Conservation (phyloP, 2,888 invertebrate species). For the Chrysomela aeneicollis region DNA sequence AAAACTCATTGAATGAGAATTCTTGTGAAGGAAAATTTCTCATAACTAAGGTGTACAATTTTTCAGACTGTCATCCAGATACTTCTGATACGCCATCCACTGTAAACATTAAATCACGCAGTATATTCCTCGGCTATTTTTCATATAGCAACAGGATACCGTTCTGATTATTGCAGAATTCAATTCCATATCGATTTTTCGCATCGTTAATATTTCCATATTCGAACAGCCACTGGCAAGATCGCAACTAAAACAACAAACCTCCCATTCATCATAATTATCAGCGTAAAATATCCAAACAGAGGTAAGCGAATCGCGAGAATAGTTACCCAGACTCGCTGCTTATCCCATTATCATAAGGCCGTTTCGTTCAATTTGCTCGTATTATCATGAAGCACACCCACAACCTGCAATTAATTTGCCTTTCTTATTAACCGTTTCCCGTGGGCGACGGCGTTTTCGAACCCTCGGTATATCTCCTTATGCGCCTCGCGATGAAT, state of each 20-base stretch:
- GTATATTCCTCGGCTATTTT: too few species aligned
- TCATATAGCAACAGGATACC: background rate
- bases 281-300: constrained; percentile 15
- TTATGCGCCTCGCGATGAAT: constrained; percentile 13
- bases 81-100: too few species aligned
- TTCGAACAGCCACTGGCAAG: background rate
- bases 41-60: too few species aligned
- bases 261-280: constrained; percentile 17
- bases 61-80: too few species aligned
- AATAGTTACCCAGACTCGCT: constrained; percentile 27
- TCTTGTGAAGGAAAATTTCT: too few species aligned
- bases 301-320: constrained; percentile 12
- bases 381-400: constrained; percentile 23
- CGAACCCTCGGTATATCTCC: constrained; percentile 10
- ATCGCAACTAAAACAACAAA: background rate
- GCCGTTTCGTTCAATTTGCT: constrained; percentile 27
- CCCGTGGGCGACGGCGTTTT: constrained; percentile 23
- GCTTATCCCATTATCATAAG: constrained; percentile 29
- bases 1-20: too few species aligned
- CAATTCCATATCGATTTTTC: background rate
- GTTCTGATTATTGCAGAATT: background rate
- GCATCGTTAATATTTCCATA: background rate
- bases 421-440: constrained; percentile 26
- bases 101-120: too few species aligned
- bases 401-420: constrained; percentile 33